A percentile compares a stretch with the other conserved stretches of the same genome.
Conservation (phyloP, 2,797 vertebrate species). For the Nothura maculosa region DNA sequence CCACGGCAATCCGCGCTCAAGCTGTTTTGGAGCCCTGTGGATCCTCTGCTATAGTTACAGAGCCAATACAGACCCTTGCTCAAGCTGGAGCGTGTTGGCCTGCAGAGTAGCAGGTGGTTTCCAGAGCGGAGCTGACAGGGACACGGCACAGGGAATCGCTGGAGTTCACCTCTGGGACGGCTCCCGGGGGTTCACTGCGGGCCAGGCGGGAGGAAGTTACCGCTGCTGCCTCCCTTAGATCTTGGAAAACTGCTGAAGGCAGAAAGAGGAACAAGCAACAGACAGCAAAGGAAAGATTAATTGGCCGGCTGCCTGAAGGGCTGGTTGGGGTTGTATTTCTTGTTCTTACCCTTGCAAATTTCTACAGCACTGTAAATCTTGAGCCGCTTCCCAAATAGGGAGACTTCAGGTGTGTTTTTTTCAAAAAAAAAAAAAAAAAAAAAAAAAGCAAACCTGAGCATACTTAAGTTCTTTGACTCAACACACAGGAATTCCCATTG, state of each 20-base stretch:
- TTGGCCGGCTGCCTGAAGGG: slow-evolving; percentile 52
- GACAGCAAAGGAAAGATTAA: slow-evolving; percentile 71
- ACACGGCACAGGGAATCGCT: background rate
- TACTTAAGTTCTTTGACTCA: slow-evolving; percentile 58
- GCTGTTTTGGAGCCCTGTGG: accelerated
- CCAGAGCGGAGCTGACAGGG: background rate
- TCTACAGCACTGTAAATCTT: slow-evolving; percentile 71
- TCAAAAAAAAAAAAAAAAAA: background rate
- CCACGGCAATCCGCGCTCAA: background rate
- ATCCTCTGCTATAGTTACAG: accelerated
- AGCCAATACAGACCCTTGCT: background rate
- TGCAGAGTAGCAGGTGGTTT: background rate
- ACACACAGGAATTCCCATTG: slow-evolving; percentile 54
- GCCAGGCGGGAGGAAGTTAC: slow-evolving; percentile 52
- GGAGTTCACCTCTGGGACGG: background rate
- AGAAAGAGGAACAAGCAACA: slow-evolving; percentile 59
- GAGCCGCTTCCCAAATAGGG: slow-evolving; percentile 57
- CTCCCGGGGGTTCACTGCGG: slow-evolving; percentile 24
- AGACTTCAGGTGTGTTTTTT: slow-evolving; percentile 63
- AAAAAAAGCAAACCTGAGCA: slow-evolving; percentile 51
- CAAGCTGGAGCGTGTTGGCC: accelerated
- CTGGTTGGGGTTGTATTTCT: slow-evolving; percentile 73
- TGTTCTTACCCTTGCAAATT: slow-evolving; percentile 62
- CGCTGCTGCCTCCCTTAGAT: slow-evolving; percentile 33
- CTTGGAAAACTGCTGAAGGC: slow-evolving; percentile 67